Conservation (phyloP, 2,888 invertebrate genomes). For the Falcaria lacertinaria region DNA sequence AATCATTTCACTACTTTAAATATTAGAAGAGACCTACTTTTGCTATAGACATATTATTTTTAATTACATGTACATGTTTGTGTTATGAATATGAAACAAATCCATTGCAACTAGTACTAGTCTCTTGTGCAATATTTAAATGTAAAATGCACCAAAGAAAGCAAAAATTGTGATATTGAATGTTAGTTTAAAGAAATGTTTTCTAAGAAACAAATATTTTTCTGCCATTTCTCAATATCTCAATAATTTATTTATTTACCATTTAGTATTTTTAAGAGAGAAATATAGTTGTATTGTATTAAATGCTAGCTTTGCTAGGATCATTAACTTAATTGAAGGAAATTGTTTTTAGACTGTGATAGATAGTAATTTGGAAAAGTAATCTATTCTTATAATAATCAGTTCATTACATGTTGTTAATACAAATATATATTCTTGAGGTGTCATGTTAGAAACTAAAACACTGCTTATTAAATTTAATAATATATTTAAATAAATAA, state of each 20-base stretch:
- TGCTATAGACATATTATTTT: too few relatives aligned
- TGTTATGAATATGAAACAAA: slow-evolving; percentile 6
- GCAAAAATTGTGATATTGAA: slow-evolving; percentile 58
- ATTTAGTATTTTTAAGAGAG: slow-evolving; percentile 6
- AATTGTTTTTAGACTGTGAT: slow-evolving; percentile 30
- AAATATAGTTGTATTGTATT: background rate
- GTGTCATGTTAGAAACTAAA: too few relatives aligned
- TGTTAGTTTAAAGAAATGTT: slow-evolving; percentile 32
- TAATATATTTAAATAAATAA: too few relatives aligned
- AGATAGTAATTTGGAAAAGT: slow-evolving; percentile 22
- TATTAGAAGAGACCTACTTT: slow-evolving; percentile 25
- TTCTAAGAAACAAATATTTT: slow-evolving; percentile 3
- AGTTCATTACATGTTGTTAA: slow-evolving; percentile 1
- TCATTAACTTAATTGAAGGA: background rate
- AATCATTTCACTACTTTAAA: slow-evolving; percentile 17
- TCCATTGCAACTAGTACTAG: slow-evolving; percentile 18
- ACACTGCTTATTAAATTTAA: too few relatives aligned
- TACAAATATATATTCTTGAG: too few relatives aligned
- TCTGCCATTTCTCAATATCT: slow-evolving; percentile 8
- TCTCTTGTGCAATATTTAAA: slow-evolving; percentile 41
- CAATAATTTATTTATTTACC: slow-evolving; percentile 2
- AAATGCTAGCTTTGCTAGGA: background rate
- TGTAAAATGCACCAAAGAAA: slow-evolving; percentile 53
- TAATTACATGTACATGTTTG: background rate
- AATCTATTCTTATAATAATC: too few relatives aligned